Conservation (phyloP, 2,113 vertebrate species). For the Anser brachyrhynchus region DNA sequence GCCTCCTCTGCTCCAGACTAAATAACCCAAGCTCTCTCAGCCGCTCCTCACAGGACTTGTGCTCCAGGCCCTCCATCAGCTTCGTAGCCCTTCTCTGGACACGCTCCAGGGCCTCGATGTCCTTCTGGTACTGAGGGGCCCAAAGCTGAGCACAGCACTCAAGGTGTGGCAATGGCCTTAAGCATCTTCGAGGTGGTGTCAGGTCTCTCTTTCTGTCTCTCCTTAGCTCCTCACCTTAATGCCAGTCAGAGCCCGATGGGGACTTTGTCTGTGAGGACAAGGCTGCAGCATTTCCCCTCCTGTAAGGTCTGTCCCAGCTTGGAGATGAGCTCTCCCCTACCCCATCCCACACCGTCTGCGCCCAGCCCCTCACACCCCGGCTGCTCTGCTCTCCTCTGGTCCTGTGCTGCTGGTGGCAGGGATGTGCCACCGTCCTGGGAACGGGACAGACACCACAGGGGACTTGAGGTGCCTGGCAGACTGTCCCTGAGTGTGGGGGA, state of each 20-base stretch:
- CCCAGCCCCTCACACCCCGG: background rate
- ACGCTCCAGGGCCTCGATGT: too few species aligned
- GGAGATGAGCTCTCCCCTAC: background rate
- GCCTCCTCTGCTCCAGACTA: too few species aligned
- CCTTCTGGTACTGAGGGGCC: too few species aligned
- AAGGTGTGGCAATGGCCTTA: background rate
- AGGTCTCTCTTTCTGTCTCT: background rate
- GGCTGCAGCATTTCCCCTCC: too few species aligned
- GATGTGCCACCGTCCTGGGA: background rate
- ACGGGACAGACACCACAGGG: background rate
- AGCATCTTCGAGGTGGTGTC: background rate
- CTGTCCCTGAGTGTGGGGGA: background rate
- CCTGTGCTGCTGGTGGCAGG: background rate
- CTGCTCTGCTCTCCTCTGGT: background rate
- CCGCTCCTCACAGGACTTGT: too few species aligned
- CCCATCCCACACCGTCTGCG: background rate
- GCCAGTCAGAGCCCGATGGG: background rate
- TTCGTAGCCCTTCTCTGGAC: too few species aligned
- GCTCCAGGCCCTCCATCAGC: too few species aligned
- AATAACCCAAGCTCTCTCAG: too few species aligned
- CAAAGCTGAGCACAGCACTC: too few species aligned
- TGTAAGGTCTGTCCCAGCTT: accelerated
- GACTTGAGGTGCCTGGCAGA: too few species aligned
- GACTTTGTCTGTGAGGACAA: background rate
- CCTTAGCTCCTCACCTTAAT: background rate